These are phyloP conservation scores for Pomatostomus ruficeps DNA, from an alignment of 2,113 vertebrate genomes.

Conservation along the genomic window DNA sequence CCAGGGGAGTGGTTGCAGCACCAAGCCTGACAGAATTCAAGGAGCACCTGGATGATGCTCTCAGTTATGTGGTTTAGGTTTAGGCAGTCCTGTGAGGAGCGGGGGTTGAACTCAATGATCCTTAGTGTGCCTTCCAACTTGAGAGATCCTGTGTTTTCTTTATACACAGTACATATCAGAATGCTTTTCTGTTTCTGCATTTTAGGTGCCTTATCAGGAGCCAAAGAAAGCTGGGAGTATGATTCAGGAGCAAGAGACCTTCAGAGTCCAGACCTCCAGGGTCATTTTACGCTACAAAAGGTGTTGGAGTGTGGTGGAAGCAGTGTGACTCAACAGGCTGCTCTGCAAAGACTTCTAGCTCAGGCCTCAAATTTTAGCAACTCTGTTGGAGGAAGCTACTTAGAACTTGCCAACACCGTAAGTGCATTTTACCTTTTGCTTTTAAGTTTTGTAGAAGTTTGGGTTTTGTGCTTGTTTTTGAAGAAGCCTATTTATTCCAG, in stretches of 20 bases:
- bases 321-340: conserved; percentile 34
- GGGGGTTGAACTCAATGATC: accelerated
- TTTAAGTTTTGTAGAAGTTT: background rate
- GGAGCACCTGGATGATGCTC: accelerated
- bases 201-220: conserved; percentile 71
- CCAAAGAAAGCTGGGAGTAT: conserved; percentile 80
- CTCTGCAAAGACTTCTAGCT: conserved; percentile 65
- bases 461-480: background rate
- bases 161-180: background rate
- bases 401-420: conserved; percentile 79
- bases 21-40: background rate
- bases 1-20: accelerated
- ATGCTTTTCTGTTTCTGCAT: conserved; percentile 13
- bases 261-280: conserved; percentile 73
- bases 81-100: background rate
- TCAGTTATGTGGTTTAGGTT: background rate
- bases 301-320: conserved; percentile 33
- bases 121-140: background rate
- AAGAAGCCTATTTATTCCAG: background rate
- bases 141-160: background rate
- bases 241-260: conserved; percentile 79
- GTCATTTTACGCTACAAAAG: conserved; percentile 53
- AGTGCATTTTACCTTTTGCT: conserved; percentile 50
- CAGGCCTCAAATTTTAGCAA: conserved; percentile 32
- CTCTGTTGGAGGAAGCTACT: conserved; percentile 66